Percentiles rank a stretch among this genome's conserved stretches.
Evolutionary conservation across 2,888 invertebrate species (phyloP).

Genomic region (Nebria salina): DNA sequence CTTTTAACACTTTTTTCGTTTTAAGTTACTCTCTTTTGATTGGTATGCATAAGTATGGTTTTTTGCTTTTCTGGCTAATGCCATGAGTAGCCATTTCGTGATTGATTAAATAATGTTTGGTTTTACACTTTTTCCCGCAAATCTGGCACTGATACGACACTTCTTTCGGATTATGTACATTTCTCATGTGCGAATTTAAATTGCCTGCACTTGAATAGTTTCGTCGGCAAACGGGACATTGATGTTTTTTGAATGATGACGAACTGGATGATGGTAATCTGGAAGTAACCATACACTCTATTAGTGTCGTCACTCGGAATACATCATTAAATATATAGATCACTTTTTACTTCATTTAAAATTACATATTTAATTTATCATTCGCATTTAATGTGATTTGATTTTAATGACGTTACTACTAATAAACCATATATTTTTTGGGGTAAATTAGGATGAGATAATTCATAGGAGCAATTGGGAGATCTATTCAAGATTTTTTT

Average conservation of each 20-base stretch:
- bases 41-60: neutral
- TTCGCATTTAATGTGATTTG: too few relatives aligned
- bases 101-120: conserved; percentile 78
- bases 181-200: conserved; percentile 78
- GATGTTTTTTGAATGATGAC: neutral
- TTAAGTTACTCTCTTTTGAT: neutral
- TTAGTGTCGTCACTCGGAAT: neutral
- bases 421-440: neutral
- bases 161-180: conserved; percentile 76
- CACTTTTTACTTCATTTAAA: too few relatives aligned
- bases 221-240: conserved; percentile 65
- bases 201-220: conserved; percentile 77
- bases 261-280: neutral
- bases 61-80: conserved; percentile 68
- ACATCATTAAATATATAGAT: neutral
- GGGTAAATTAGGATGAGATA: too few relatives aligned
- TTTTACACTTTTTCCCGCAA: conserved; percentile 73
- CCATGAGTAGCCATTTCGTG: conserved; percentile 79
- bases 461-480: too few relatives aligned
- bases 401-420: neutral
- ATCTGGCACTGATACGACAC: conserved; percentile 77
- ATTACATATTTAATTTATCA: too few relatives aligned
- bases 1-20: neutral
- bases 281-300: conserved; percentile 3
- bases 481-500: too few relatives aligned